phyloP scores from a whole-genome alignment of 2,797 vertebrate species.

The Platalea minor region DNA sequence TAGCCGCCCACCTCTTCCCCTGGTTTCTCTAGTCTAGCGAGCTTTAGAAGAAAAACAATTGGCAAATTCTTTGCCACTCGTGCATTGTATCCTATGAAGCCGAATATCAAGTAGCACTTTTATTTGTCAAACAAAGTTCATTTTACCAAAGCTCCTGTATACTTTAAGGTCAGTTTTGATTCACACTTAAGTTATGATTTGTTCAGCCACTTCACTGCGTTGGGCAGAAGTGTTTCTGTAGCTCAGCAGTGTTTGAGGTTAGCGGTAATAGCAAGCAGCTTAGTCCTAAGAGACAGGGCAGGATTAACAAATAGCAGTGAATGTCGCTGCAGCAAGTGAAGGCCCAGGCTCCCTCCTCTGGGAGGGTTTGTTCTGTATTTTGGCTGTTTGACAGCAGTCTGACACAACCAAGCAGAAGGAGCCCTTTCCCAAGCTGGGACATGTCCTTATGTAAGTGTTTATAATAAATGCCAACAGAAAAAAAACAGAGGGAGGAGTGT shows the following conservation, averaged over 20 bases:
- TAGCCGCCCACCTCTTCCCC: background rate
- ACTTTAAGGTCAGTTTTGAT: background rate
- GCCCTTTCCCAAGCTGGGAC: conserved; percentile 60
- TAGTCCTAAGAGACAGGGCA: background rate
- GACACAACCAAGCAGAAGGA: conserved; percentile 53
- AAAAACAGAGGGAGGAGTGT: conserved; percentile 32
- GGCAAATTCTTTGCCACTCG: background rate
- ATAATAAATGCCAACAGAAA: conserved; percentile 39
- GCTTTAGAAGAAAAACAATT: background rate
- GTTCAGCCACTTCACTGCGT: background rate
- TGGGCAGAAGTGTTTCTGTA: background rate
- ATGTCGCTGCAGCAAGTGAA: background rate
- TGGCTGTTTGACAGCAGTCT: conserved; percentile 57
- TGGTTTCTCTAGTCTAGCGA: background rate
- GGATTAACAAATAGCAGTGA: background rate
- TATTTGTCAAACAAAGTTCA: background rate
- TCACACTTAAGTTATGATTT: background rate
- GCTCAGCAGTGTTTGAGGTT: background rate
- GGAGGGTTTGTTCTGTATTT: conserved; percentile 32
- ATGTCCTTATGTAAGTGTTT: conserved; percentile 62
- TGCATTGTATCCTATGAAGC: background rate
- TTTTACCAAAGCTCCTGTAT: background rate
- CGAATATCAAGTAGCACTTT: background rate
- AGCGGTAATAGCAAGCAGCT: background rate
- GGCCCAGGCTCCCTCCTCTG: conserved; percentile 24